A percentile compares a stretch with the other conserved stretches of the same genome.
These are phyloP conservation scores for Samia ricini DNA, from an alignment of 1,140 invertebrate genomes.

Conservation along the genomic window DNA sequence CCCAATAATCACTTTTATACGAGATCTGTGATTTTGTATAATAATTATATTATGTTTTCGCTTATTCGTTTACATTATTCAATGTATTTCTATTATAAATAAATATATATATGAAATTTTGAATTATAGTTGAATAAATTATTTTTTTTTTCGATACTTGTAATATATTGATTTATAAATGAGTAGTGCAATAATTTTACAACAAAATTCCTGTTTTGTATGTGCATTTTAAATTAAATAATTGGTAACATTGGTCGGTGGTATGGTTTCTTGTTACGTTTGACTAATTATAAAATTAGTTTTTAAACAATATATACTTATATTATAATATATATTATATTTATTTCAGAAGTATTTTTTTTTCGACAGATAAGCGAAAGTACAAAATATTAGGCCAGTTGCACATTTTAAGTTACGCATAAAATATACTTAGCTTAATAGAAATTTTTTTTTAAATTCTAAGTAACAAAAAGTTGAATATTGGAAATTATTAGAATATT, in stretches of 20 bases:
- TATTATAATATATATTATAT: no score
- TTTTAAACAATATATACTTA: no score
- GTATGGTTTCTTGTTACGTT: not conserved
- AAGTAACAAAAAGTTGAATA: no score
- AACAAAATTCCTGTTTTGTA: not conserved
- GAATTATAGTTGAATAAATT: not conserved
- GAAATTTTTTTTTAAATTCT: no score
- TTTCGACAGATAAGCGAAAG: not conserved
- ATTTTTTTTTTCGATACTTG: not conserved
- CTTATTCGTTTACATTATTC: not conserved
- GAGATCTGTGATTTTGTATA: slow-evolving; percentile 8
- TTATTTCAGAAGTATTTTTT: not conserved
- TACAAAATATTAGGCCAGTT: slow-evolving; percentile 3
- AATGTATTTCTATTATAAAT: no score
- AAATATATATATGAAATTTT: no score
- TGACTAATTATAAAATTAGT: no score
- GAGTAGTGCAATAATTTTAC: not conserved
- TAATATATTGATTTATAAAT: not conserved
- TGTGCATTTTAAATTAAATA: not conserved
- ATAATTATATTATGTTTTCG: not conserved
- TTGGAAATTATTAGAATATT: no score
- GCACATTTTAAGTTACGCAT: not conserved
- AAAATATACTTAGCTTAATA: not conserved
- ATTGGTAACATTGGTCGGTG: not conserved
- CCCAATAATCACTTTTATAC: not conserved